Evolutionary conservation across 2,113 vertebrate species (phyloP).

Genomic region (Seriola quinqueradiata): DNA sequence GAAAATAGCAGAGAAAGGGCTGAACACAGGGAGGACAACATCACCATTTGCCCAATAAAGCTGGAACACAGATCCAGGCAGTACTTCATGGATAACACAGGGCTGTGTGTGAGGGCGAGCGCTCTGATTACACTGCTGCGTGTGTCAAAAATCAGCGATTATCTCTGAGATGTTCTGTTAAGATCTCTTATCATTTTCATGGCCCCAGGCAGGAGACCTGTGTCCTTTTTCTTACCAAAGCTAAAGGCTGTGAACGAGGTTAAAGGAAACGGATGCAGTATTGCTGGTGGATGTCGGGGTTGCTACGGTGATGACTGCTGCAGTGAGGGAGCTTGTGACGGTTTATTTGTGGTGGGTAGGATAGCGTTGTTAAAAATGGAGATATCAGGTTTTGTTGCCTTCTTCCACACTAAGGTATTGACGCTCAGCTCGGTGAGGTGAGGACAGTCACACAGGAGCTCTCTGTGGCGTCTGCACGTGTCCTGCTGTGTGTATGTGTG

Average conservation of each 20-base stretch:
- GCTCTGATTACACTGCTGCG: conserved; percentile 36
- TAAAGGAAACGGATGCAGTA: conserved; percentile 11
- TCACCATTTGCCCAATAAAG: conserved; percentile 2
- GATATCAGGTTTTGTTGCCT: background rate
- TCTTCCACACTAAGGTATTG: conserved; percentile 16
- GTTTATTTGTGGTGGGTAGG: conserved; percentile 21
- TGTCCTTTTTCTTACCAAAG: background rate
- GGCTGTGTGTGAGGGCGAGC: conserved; percentile 26
- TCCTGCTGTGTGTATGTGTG: conserved; percentile 9
- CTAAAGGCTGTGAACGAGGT: background rate
- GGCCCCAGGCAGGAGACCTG: conserved; percentile 4
- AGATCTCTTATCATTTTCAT: background rate
- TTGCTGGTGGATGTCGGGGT: conserved; percentile 28
- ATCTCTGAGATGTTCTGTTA: conserved; percentile 16
- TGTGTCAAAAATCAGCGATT: conserved; percentile 17
- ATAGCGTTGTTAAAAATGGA: background rate
- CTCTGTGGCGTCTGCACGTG: conserved; percentile 25
- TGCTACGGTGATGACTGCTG: conserved; percentile 37
- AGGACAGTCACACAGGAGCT: conserved; percentile 20
- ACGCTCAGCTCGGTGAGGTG: background rate
- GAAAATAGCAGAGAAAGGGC: conserved; percentile 6
- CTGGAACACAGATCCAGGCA: conserved; percentile 40
- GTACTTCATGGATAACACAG: background rate
- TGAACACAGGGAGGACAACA: conserved; percentile 6
- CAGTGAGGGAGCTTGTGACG: background rate